Evolutionary conservation across 2,797 vertebrate species (phyloP), one percentile per base, ranked within the genome.

Genomic region (Oophaga sylvatica): DNA sequence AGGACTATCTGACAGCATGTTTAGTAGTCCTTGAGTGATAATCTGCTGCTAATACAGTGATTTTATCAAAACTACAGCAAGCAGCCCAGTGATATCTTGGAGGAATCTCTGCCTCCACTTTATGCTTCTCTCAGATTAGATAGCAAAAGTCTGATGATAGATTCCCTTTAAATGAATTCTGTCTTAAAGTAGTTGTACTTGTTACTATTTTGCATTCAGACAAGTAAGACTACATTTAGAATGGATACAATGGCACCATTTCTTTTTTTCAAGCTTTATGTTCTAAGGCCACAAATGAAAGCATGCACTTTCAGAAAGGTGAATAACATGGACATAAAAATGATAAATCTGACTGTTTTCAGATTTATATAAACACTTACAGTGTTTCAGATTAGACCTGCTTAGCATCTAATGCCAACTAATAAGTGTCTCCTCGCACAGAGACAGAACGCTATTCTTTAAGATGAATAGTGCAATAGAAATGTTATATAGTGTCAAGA

Each of bases 301-400:
- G 71, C 41, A 71, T 41, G 5, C 41, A 71, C 35, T 71, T 71
- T 71, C 68, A 75, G 71, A n/a, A 75, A 48, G 11, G 20, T 19
- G 71, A 75, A n/a, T 48, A 19, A n/a, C 41, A 48, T 75, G 71
- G 10, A 48, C 20, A 75, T 75, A 75, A 48, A 48, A 75, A 48
- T 75, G 71, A 75, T 75, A 48, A 75, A 48, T 9, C 1, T 3
- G 71, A 48, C 41, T 75, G 70, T 73, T 75, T 75, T 75, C 71
- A 75, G 71, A 75, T 75, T 75, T 45, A 48, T 75, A 75, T 48
- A 10, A 75, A 75, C 71, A 75, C 41, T 48, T 48, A 75, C 19
- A n/a, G 8, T 48, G 71, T 48, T 75, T 75, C 70, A 73, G 70
- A 73, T 73, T 20, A 73, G 17, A 45, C 70, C 35, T 73, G 70